phyloP scores from a whole-genome alignment of 2,113 vertebrate genomes.

The Perca schrenkii region DNA sequence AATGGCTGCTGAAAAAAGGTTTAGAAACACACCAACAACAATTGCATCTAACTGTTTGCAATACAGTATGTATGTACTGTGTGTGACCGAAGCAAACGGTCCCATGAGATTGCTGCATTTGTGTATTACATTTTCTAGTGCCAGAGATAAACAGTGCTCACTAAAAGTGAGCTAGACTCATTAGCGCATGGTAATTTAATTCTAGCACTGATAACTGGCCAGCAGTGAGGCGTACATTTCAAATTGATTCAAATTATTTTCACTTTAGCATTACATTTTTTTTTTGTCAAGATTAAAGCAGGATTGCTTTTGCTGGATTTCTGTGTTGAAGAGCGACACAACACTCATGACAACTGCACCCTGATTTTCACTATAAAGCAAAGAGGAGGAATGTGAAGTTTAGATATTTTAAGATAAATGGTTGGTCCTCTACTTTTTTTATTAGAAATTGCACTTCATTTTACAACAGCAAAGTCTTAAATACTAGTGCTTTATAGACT shows the following conservation, averaged over 20 bases:
- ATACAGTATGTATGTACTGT: neutral
- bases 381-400: neutral
- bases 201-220: slow-evolving; percentile 11
- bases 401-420: slow-evolving; percentile 23
- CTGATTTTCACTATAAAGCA: neutral
- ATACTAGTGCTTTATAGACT: slow-evolving; percentile 49
- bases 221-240: neutral
- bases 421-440: slow-evolving; percentile 22
- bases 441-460: slow-evolving; percentile 45
- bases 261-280: neutral
- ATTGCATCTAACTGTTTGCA: slow-evolving; percentile 5
- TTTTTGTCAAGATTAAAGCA: neutral
- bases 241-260: neutral
- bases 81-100: slow-evolving; percentile 11
- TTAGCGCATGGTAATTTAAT: slow-evolving; percentile 19
- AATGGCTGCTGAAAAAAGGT: neutral
- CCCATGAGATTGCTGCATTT: neutral
- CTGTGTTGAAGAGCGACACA: neutral
- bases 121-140: slow-evolving; percentile 7
- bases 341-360: neutral
- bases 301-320: neutral
- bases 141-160: neutral
- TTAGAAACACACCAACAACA: slow-evolving; percentile 11
- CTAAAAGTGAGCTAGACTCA: slow-evolving; percentile 14
- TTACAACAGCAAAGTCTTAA: slow-evolving; percentile 40